These are phyloP conservation scores for Florisuga fusca DNA, from an alignment of 2,797 vertebrate genomes.

Conservation along the genomic window DNA sequence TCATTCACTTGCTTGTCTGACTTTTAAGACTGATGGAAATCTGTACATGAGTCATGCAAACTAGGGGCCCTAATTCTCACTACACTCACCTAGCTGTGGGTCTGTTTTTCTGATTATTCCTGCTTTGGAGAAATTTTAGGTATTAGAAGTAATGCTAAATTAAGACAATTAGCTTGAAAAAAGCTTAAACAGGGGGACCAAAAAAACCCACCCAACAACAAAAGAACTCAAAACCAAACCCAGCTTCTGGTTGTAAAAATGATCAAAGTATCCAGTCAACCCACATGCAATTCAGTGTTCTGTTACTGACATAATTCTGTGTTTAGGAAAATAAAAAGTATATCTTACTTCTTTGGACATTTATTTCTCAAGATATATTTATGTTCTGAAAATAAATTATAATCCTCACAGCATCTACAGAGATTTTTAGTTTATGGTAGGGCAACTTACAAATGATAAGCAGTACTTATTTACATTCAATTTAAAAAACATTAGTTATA, in stretches of 20 bases:
- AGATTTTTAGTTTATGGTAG: neutral
- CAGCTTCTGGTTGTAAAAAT: neutral
- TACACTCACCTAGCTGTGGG: neutral
- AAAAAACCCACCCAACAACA: fast-evolving
- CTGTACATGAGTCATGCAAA: neutral
- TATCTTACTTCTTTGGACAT: neutral
- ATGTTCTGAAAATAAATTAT: neutral
- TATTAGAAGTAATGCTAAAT: neutral
- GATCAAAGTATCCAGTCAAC: neutral
- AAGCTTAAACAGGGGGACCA: neutral
- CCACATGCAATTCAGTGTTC: neutral
- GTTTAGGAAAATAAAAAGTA: neutral
- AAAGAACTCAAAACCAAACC: neutral
- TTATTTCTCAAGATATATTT: neutral
- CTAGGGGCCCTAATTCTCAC: neutral
- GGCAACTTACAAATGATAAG: neutral
- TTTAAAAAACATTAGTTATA: neutral
- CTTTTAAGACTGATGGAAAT: neutral
- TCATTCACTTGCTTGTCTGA: neutral
- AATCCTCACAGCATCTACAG: neutral
- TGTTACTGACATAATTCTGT: neutral
- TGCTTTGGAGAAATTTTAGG: neutral
- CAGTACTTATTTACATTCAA: neutral
- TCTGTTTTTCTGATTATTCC: neutral
- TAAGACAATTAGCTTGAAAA: neutral